These are phyloP conservation scores for Tridacna gigas DNA, from an alignment of 2,888 invertebrate genomes.

Conservation along the genomic window DNA sequence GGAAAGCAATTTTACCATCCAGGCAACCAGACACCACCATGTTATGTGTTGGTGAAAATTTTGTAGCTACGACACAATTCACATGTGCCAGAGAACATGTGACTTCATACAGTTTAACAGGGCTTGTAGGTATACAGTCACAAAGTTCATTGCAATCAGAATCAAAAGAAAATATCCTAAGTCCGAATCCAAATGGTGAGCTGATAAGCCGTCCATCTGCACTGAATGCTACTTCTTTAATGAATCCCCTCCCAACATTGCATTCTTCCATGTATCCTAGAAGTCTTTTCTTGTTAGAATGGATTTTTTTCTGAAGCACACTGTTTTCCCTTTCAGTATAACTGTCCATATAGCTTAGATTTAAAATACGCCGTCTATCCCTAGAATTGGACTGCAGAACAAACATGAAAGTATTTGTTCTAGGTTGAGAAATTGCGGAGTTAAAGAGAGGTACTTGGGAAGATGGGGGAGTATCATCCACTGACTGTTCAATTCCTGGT, in stretches of 20 bases:
- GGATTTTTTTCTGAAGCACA: conserved; percentile 58
- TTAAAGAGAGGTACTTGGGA: not conserved
- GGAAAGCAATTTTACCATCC: conserved; percentile 94
- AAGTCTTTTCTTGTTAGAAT: conserved; percentile 90
- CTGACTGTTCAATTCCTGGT: not conserved
- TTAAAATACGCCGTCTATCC: conserved; percentile 51
- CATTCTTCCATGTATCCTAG: conserved; percentile 94
- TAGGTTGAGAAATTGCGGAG: conserved; percentile 17
- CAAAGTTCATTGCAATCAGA: conserved; percentile 92
- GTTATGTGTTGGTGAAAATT: conserved; percentile 94
- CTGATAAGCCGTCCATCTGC: conserved; percentile 95
- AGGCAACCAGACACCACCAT: conserved; percentile 96
- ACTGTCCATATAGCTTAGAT: conserved; percentile 63
- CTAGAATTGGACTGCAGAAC: conserved; percentile 60
- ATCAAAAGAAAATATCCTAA: conserved; percentile 93
- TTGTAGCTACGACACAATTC: conserved; percentile 94
- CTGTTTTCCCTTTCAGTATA: conserved; percentile 56
- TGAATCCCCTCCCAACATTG: conserved; percentile 95
- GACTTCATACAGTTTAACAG: conserved; percentile 88
- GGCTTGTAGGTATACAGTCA: conserved; percentile 87
- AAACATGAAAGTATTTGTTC: conserved; percentile 59
- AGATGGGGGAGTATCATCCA: not conserved
- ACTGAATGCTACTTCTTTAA: conserved; percentile 96
- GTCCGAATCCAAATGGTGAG: conserved; percentile 94
- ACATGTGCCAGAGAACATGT: conserved; percentile 91